Evolutionary conservation across 2,113 vertebrate genomes (phyloP).

Genomic region (Gallinago jamesoni): DNA sequence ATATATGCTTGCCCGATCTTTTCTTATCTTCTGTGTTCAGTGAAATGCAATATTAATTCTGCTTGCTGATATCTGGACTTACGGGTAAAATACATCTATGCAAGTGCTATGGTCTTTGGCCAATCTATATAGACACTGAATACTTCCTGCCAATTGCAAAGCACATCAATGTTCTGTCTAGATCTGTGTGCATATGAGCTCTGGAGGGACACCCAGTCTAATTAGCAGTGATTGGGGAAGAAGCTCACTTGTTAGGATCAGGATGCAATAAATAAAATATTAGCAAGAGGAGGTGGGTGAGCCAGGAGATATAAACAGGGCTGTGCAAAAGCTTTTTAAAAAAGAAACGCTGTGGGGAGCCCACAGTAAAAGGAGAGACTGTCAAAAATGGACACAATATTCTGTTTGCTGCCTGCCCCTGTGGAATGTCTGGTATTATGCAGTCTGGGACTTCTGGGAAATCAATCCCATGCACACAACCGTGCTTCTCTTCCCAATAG

Average conservation of each 20-base stretch:
- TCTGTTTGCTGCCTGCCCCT: constrained; percentile 11
- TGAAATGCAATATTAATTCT: not conserved
- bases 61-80: not conserved
- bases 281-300: not conserved
- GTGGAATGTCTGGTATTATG: not conserved
- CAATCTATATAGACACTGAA: accelerated
- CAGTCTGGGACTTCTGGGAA: constrained; percentile 10
- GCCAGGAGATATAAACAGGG: not conserved
- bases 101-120: not conserved
- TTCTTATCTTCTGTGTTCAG: not conserved
- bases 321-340: not conserved
- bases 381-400: not conserved
- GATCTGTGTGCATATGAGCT: not conserved
- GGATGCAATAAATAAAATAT: constrained; percentile 57
- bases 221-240: constrained; percentile 19
- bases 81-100: not conserved
- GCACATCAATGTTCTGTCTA: not conserved
- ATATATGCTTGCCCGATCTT: not conserved
- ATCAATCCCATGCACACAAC: constrained; percentile 26
- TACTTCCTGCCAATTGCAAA: not conserved
- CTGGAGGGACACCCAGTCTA: not conserved
- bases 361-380: not conserved
- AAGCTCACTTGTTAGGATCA: not conserved
- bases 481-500: not conserved
- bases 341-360: not conserved